These are phyloP conservation scores for Uloborus diversus DNA, from an alignment of 1,140 invertebrate genomes.

Conservation along the genomic window DNA sequence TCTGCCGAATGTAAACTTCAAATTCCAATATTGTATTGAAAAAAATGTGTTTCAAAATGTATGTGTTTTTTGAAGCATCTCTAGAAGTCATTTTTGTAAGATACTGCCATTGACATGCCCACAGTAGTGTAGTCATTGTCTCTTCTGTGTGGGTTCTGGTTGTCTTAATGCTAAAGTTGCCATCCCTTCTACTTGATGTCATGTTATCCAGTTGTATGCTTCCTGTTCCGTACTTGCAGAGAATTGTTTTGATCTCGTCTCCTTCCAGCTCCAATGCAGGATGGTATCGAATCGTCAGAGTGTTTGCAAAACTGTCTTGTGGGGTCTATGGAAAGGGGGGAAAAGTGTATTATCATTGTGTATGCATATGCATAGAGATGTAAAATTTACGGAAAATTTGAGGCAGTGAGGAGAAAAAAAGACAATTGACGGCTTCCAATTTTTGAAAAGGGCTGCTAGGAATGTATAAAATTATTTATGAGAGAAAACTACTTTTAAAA, in stretches of 20 bases:
- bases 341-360: background rate
- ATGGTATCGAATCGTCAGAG: constrained; percentile 91
- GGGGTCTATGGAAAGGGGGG: constrained; percentile 20
- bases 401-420: background rate
- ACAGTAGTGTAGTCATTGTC: too few relatives aligned
- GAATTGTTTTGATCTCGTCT: constrained; percentile 93
- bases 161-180: too few relatives aligned
- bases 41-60: too few relatives aligned
- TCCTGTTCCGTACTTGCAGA: constrained; percentile 75
- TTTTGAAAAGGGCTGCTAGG: background rate
- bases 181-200: too few relatives aligned
- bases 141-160: too few relatives aligned
- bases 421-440: background rate
- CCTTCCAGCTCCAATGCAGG: constrained; percentile 90
- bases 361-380: background rate
- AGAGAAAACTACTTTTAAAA: background rate
- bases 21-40: too few relatives aligned
- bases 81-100: too few relatives aligned
- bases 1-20: too few relatives aligned
- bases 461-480: background rate
- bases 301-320: constrained; percentile 79
- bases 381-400: too few relatives aligned
- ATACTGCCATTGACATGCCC: too few relatives aligned
- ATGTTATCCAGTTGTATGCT: constrained; percentile 42
- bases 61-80: too few relatives aligned